Evolutionary conservation across 1,140 invertebrate genomes (phyloP), one percentile per base, ranked within the genome.

Genomic region (Drosophila sproati): DNA sequence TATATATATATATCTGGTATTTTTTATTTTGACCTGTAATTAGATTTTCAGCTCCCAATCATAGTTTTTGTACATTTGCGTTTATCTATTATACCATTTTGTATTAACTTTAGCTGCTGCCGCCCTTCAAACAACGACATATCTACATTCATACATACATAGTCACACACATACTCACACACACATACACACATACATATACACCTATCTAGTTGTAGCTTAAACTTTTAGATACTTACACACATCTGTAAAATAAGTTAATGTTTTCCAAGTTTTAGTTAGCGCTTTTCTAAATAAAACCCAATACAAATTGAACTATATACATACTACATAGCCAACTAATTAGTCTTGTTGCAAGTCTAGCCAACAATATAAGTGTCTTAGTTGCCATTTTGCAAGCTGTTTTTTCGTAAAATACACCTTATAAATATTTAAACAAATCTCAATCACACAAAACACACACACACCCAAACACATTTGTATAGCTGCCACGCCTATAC

Each of bases 371-470:
- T 89, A 80, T 89, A 78, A 78, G 72, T 89, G 85, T 89, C 78
- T 70, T 89, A 89, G 85, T 78, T 89, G 80, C 85, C 77, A 71
- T 69, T 79, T 88, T 83, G 80, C 63, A 71, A 89, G 63, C 67
- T 60, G 67, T 77, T 73, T 74, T 61, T 76, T 66, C 63, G 70
- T 75, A 54, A 52, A 45, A 61, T 62, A 77, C 66, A 71, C 78
- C 66, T 41, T 63, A 63, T 71, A 60, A 56, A 39, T 51, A 51
- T 52, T 34, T 47, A 73, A 29, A 43, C 20, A 55, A 10, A 50
- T 57, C 39, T 34, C 39, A 57, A 48, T 7, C 28, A 52, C n/a
- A 60, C 32, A 51, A 50, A 20, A 20, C 20, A 20, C 20, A 20
- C 20, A 52, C 37, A 63, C 50, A 10, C 37, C 10, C 31, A 70